These are phyloP conservation scores for Lophotis ruficrista DNA, from an alignment of 2,113 vertebrate species.

Conservation along the genomic window DNA sequence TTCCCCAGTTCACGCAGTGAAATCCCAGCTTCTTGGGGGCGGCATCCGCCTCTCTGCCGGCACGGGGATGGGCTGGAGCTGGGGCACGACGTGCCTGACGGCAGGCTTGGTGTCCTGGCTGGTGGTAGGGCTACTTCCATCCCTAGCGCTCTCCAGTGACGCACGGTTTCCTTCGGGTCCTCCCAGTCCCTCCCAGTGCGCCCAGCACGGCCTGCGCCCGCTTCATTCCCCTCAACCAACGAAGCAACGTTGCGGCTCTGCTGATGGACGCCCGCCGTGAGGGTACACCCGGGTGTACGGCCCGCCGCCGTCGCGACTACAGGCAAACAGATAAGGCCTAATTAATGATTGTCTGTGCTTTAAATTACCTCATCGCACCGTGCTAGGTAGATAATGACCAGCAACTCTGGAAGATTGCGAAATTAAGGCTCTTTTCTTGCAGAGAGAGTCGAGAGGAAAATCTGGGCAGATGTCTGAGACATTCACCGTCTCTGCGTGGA, in stretches of 20 bases:
- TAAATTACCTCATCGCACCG: background rate
- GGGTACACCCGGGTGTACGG: background rate
- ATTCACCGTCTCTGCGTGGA: background rate
- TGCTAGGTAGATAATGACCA: background rate
- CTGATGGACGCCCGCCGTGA: background rate
- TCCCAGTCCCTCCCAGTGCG: background rate
- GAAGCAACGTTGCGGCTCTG: no score
- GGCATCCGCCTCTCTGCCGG: background rate
- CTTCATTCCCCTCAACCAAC: background rate
- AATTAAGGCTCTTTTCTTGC: background rate
- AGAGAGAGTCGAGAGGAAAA: background rate
- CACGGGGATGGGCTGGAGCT: background rate
- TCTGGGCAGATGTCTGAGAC: background rate
- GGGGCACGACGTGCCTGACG: no score
- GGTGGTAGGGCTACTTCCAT: rapidly evolving
- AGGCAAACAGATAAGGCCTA: background rate
- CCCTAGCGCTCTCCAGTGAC: rapidly evolving
- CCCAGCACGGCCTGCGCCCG: background rate
- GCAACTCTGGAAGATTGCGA: background rate
- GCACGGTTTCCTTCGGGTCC: no score
- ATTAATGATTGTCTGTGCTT: background rate
- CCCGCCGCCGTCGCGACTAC: background rate
- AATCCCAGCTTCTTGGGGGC: background rate
- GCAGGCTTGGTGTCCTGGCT: background rate
- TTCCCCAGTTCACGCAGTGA: rapidly evolving